Evolutionary conservation across 2,113 vertebrate genomes (phyloP), one percentile per base, ranked within the genome.

Genomic region (Pelmatolapia mariae): DNA sequence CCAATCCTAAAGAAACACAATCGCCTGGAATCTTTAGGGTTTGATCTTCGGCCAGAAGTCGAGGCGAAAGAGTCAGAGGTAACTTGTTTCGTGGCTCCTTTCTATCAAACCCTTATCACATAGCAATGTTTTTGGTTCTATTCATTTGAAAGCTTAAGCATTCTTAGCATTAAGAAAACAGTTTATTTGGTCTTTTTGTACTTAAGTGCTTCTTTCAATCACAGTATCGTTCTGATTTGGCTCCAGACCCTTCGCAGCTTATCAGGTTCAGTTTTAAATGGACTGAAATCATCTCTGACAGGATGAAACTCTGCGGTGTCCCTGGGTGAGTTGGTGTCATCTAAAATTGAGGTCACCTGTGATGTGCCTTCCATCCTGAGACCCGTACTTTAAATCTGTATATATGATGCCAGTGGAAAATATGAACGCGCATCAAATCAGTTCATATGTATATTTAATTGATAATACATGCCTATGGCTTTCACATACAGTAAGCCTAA

Each of bases 1-100:
- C 54, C 33, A 26, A 10, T 50, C 57, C 84, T 11, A 2, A 57
- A 66, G 83, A 90, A 90, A 91, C 80, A 66, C 85, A 85, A 87
- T 92, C 78, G 10, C 53, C 85, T 59, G 68, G 53, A 56, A 68
- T 79, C 83, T 61, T 45, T 16, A 45, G 40, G 15, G 40, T 47
- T 47, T 11, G 68, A 18, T 2, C 85, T 78, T 47, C 0, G 3
- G 54, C 52, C 86, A 83, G 81, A 83, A 82, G 81, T 86, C 24
- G 3, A 36, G 13, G 38, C 1, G 1, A 82, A 81, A 31, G 31
- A 56, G 50, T 66, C 56, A 54, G 38, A 84, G 50, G 33, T 33
- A 1, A 24, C 43, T 82, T 16, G 36, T 82, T 82, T 63, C 8
- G 19, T 12, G 38, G 43, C 11, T 79, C 6, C 9, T 84, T 45